These are phyloP conservation scores for Liasis olivaceus DNA, from an alignment of 2,797 vertebrate genomes.

Conservation along the genomic window DNA sequence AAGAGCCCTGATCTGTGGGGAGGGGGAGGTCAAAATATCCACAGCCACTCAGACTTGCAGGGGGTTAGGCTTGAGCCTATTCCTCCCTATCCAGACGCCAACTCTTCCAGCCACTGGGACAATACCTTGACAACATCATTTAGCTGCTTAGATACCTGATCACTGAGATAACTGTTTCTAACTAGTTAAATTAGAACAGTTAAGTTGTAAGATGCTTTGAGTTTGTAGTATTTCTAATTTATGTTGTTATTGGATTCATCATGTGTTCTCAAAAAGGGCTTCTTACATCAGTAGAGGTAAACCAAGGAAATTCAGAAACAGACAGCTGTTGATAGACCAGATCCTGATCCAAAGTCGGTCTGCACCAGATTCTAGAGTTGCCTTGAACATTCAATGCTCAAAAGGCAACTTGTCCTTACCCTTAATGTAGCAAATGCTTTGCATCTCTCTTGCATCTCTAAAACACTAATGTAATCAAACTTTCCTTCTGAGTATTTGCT, in stretches of 20 bases:
- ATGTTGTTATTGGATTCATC: background rate
- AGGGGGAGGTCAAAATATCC: background rate
- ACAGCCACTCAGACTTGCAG: background rate
- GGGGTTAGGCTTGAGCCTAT: background rate
- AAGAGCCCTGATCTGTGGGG: background rate
- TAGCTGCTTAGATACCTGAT: background rate
- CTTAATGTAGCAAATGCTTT: background rate
- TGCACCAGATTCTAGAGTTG: background rate
- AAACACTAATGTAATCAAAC: background rate
- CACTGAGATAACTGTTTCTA: background rate
- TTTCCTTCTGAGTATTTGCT: background rate
- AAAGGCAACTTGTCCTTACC: background rate
- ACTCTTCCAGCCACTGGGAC: background rate
- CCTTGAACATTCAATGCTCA: background rate
- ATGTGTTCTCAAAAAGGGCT: background rate
- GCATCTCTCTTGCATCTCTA: background rate
- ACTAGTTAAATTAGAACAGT: background rate
- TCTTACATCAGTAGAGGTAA: background rate
- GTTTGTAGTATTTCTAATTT: background rate
- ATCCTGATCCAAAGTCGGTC: background rate
- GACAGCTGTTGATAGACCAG: background rate
- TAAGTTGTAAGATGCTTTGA: background rate
- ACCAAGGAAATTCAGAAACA: background rate
- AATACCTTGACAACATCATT: background rate
- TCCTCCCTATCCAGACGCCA: background rate